phyloP scores from a whole-genome alignment of 2,888 invertebrate species.

The Myopa testacea region DNA sequence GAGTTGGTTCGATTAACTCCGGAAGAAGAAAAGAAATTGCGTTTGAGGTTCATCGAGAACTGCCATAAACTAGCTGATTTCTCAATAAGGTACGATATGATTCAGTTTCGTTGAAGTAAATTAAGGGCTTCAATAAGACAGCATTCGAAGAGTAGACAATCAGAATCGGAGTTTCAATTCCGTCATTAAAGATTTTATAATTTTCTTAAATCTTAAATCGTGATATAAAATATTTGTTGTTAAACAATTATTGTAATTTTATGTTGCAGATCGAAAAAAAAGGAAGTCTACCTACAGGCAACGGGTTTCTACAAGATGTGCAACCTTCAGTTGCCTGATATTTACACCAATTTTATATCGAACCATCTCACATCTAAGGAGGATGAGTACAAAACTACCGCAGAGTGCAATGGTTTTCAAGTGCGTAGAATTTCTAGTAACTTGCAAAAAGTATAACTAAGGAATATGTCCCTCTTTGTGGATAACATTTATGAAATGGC shows the following conservation, averaged over 20 bases:
- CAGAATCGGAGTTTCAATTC: background rate
- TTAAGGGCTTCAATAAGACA: no score
- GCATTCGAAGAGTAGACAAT: background rate
- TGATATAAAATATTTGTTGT: background rate
- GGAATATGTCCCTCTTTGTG: no score
- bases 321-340: conserved; percentile 59
- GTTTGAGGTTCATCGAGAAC: conserved; percentile 60
- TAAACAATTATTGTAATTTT: background rate
- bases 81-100: conserved; percentile 59
- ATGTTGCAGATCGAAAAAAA: conserved; percentile 59
- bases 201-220: background rate
- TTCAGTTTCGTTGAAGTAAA: no score
- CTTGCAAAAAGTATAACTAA: background rate
- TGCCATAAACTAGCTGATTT: conserved; percentile 65
- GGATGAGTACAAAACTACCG: conserved; percentile 40
- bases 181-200: background rate
- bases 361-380: conserved; percentile 48
- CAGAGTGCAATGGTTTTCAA: conserved; percentile 22
- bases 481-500: background rate
- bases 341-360: conserved; percentile 61
- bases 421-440: background rate
- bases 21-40: conserved; percentile 56
- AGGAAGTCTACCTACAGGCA: conserved; percentile 65
- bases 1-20: conserved; percentile 56
- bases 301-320: conserved; percentile 68